Evolutionary conservation across 2,113 vertebrate genomes (phyloP), one percentile per base, ranked within the genome.

Genomic region (Phoenicopterus ruber): DNA sequence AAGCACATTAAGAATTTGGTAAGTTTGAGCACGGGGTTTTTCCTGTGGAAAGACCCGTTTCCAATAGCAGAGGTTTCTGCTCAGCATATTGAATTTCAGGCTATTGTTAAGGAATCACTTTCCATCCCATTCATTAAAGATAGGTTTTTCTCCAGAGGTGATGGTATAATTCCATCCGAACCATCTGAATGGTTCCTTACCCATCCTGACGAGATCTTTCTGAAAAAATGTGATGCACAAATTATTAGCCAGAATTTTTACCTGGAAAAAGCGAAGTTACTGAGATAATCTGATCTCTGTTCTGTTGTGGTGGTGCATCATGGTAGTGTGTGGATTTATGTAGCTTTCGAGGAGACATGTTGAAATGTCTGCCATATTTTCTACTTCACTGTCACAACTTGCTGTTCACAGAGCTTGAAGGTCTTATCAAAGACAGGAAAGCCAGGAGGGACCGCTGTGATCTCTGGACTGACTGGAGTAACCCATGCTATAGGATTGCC

Each of bases 251-350:
- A 70, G 36, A 34, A n/a, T 44, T 82, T 95, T 74, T 69, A 82
- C 38, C n/a, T 76, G 47, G 38, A 44, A 42, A 50, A 55, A 73
- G 31, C 2, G 1, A 69, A 66, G 32, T 84, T 73, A 28, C 38
- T 63, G 57, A 59, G 46, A 17, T 49, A 59, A 29, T n/a, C 38
- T 70, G 31, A 28, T 69, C 12, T 34, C 15, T 36, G 3, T 34
- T 47, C 28, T 57, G 3, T 11, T 78, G 55, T 46, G n/a, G 22
- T 65, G 32, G 20, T 21, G 4, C 42, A 13, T 70, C 0, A 0
- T 58, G 57, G 25, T 31, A 34, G 21, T 13, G 20, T 49, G 24
- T 65, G 40, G 40, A 46, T 90, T 78, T 61, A 15, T 26, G 5
- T 57, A 3, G 46, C 28, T 63, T 42, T 61, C 1, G 1, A 66